Evolutionary conservation across 2,888 invertebrate genomes (phyloP), one percentile per base, ranked within the genome.

Genomic region (Laothoe populi): DNA sequence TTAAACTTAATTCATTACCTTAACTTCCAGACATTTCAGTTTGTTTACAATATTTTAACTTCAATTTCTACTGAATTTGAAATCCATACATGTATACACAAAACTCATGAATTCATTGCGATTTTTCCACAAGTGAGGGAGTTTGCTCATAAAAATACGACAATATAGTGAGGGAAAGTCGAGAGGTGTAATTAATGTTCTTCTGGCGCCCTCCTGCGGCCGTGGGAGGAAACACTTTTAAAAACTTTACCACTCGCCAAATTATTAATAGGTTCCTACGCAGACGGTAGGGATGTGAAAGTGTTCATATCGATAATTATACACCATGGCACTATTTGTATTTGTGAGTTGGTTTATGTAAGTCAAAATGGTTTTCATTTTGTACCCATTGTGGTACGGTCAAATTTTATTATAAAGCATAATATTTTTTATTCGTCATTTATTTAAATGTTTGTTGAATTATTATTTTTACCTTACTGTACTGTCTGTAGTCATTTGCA

Each of bases 231-330:
- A 89, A 88, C 89, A 91, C 87, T 91, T 89, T 90, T 84, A 86
- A 86, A 84, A 91, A 90, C 82, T 90, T 91, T 86, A 67, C 81
- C 85, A 83, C 79, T 87, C 88, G 83, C 82, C 81, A 85, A 75
- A 88, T 90, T 92, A 92, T 92, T 91, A 92, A 92, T 90, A 91
- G 92, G 87, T 90, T 89, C 77, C 79, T 78, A 76, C 78, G 78
- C 70, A 76, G 86, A 80, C 78, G 77, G 61, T 72, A 83, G 81
- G 64, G 84, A 70, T 73, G 81, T 38, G 62, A 64, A 11, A 2
- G 7, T 57, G 46, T 24, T 26, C 13, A 59, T 66, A 46, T 60
- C 57, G 57, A 60, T 63, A 13, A n/a, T n/a, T n/a, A 42, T 57
- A 21, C 0, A 42, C 24, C 26, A 48, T 8, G 31, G n/a, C 4